These are phyloP conservation scores for Datnioides undecimradiatus DNA, from an alignment of 2,113 vertebrate species.

Conservation along the genomic window DNA sequence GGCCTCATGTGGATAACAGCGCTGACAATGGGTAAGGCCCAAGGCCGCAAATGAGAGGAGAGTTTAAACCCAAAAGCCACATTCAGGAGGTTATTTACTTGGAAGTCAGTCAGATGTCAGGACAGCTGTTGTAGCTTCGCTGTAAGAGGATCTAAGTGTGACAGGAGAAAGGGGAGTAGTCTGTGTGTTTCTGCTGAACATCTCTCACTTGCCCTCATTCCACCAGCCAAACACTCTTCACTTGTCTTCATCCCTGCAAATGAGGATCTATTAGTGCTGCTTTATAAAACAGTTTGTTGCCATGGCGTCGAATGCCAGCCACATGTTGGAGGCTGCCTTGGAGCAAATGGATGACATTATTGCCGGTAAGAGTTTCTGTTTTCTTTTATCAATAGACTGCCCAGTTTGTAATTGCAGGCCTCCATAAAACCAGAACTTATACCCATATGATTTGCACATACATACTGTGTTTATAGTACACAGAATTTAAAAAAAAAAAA, in stretches of 20 bases:
- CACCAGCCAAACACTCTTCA: slow-evolving; percentile 6
- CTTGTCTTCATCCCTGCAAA: slow-evolving; percentile 13
- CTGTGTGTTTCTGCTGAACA: slow-evolving; percentile 31
- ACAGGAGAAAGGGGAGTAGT: slow-evolving; percentile 52
- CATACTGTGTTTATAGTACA: slow-evolving; percentile 1
- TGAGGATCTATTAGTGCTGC: slow-evolving; percentile 13
- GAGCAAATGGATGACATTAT: slow-evolving; percentile 96
- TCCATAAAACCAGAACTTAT: slow-evolving; percentile 16
- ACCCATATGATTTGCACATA: slow-evolving; percentile 15
- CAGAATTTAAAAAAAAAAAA: neutral
- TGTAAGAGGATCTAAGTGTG: slow-evolving; percentile 43
- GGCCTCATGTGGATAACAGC: slow-evolving; percentile 27
- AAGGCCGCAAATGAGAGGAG: slow-evolving; percentile 75
- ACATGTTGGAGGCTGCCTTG: slow-evolving; percentile 90
- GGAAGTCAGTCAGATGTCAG: slow-evolving; percentile 58
- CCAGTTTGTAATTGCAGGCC: slow-evolving; percentile 55
- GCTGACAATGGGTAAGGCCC: slow-evolving; percentile 59
- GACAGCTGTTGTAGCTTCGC: slow-evolving; percentile 60
- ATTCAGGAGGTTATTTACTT: slow-evolving; percentile 69
- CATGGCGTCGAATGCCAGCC: slow-evolving; percentile 91
- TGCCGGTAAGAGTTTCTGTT: slow-evolving; percentile 86
- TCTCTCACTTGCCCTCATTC: slow-evolving; percentile 24
- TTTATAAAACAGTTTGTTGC: slow-evolving; percentile 35
- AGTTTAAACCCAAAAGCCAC: slow-evolving; percentile 78
- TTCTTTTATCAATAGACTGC: slow-evolving; percentile 30